Evolutionary conservation across 2,888 invertebrate genomes (phyloP), one percentile per base, ranked within the genome.

Genomic region (Torymus aiolomorphi): DNA sequence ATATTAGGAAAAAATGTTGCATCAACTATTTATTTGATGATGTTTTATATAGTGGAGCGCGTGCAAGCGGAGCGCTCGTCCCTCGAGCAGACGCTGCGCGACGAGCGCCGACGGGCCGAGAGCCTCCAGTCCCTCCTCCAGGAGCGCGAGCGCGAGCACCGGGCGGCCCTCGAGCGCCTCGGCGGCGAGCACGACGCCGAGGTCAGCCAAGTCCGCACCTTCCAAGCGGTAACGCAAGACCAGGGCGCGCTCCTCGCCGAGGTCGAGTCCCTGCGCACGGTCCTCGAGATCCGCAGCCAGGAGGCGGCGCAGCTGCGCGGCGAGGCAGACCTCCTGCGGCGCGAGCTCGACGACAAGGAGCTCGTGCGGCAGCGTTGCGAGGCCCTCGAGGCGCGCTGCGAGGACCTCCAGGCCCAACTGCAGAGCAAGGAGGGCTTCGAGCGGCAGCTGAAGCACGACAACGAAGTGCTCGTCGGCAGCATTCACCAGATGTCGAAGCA

Each of bases 211-310:
- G 92, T 84, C 90, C 91, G 78, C 91, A 92, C 83, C 91, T 52
- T 1, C 4, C 63, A 20, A 18, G 18, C 11, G 5, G 31, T 31
- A n/a, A 24, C n/a, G 18, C 20, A 56, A 24, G 63, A 59, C 49
- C 76, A 62, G 31, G 75, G 51, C 1, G 89, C 90, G 1, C 85
- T 95, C 59, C 92, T 94, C 85, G 94, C 94, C 80, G 95, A 97
- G 90, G 94, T 95, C 1, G 95, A 95, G 84, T 97, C 97, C 18
- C 91, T 98, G 81, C 94, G 96, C 83, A 95, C 95, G 56, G 98
- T 98, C 2, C 92, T 98, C 80, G 98, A 98, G 86, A 92, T 98
- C 87, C 95, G 96, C 87, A 96, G 96, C 88, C 94, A 95, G 31
- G 97, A 98, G 91, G 94, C 97, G 87, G 94, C 95, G 0, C 94